These are phyloP conservation scores for Salmo trutta DNA, from an alignment of 2,797 vertebrate species.

Conservation along the genomic window DNA sequence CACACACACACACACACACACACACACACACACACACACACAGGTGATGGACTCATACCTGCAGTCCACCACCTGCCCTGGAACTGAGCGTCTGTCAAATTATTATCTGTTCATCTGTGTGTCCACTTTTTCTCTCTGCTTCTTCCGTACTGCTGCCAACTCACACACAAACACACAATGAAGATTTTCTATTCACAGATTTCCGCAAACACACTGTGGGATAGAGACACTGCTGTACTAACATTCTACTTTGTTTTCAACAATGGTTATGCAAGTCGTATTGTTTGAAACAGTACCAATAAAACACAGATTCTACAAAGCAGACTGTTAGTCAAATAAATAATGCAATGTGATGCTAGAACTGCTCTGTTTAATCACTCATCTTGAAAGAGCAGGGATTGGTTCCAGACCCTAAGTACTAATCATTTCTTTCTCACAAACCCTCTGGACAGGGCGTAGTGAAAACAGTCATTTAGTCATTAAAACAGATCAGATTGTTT, in stretches of 20 bases:
- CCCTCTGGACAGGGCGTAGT: background rate
- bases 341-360: conserved; percentile 55
- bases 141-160: conserved; percentile 15
- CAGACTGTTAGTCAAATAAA: conserved; percentile 46
- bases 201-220: background rate
- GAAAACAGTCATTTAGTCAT: background rate
- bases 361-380: conserved; percentile 53
- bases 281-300: no score
- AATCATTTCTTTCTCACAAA: conserved; percentile 35
- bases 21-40: background rate
- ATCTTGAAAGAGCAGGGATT: conserved; percentile 20
- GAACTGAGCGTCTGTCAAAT: conserved; percentile 66
- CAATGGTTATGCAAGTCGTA: background rate
- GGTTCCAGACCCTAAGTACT: conserved; percentile 36
- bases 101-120: conserved; percentile 68
- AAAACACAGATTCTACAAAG: conserved; percentile 8
- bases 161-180: background rate
- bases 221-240: background rate
- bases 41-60: conserved; percentile 45
- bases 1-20: background rate
- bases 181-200: no score
- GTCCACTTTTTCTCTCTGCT: conserved; percentile 7
- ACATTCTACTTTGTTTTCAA: background rate
- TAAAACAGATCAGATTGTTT: background rate
- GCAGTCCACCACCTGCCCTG: conserved; percentile 61